A percentile compares a stretch with the other conserved stretches of the same genome.
phyloP scores from a whole-genome alignment of 92 coral and sea anemone species.

The Palythoa heliodiscus region DNA sequence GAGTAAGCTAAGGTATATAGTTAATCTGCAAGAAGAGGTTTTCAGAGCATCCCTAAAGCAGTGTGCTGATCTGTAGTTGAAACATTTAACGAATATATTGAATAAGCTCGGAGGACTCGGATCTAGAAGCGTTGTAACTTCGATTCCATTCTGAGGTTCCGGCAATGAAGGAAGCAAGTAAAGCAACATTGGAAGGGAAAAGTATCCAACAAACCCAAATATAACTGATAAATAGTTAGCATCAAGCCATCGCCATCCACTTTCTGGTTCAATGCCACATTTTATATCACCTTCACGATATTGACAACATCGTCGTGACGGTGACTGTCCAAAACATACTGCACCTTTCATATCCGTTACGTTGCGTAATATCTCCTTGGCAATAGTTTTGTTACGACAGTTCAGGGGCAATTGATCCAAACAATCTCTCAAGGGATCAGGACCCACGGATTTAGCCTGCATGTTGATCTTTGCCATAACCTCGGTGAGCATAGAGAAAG shows the following conservation, averaged over 20 bases:
- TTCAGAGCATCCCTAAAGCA: constrained; percentile 16
- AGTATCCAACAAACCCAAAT: not conserved
- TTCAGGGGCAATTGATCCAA: not conserved
- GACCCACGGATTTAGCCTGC: not conserved
- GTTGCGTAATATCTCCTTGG: not conserved
- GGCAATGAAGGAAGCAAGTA: constrained; percentile 2
- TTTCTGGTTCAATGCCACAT: constrained; percentile 9
- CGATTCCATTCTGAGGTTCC: not conserved
- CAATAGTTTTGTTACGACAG: constrained; percentile 11
- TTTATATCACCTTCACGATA: not conserved
- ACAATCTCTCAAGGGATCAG: not conserved
- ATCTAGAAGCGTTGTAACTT: not conserved
- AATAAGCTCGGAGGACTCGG: constrained; percentile 12
- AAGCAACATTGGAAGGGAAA: not conserved
- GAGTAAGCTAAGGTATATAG: not conserved
- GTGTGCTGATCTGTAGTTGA: constrained; percentile 20
- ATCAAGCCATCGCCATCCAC: constrained; percentile 4
- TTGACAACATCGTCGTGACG: constrained; percentile 6
- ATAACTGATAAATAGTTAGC: not conserved
- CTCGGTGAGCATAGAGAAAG: not conserved
- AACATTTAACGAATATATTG: not conserved
- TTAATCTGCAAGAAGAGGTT: not conserved
- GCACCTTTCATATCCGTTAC: constrained; percentile 13
- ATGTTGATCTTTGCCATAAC: not conserved
- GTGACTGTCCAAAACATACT: constrained; percentile 12